Evolutionary conservation across 2,888 invertebrate genomes (phyloP), one percentile per base, ranked within the genome.

Genomic region (Lymantria monacha): DNA sequence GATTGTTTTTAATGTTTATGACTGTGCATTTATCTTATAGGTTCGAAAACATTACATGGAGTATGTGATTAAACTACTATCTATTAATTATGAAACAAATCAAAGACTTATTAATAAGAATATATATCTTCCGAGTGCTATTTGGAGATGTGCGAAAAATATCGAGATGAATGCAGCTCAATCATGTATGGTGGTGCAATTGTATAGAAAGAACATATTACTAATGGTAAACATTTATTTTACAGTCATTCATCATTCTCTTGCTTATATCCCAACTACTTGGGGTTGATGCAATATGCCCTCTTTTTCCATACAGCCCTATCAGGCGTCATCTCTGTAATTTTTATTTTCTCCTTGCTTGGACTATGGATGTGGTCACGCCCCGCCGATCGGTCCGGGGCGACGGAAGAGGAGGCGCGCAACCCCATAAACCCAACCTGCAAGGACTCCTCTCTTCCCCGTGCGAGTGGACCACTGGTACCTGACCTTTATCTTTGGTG

Each of bases 31-130:
- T 8, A 8, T 33, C 5, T 33, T 74, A 44, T 61, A 92, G 92
- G 90, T 91, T 13, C 85, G 92, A 22, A 88, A 90, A 69, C 83
- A 87, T 69, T 92, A 92, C 58, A 84, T 91, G 83, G 86, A 87
- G 44, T 81, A 87, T 61, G 66, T 91, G 41, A 81, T 87, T 42
- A 85, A 85, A 71, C 64, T 90, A 30, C 66, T 92, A 15, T 78
- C 84, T 12, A 58, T 74, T 3, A 92, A 92, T 58, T 91, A 91
- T 69, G 87, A 89, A 67, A 83, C 74, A 0, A 81, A 83, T 55
- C 87, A 87, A 51, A 85, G 74, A 59, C 76, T 86, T 10, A 51
- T 81, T 0, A 84, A 85, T 48, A 88, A 88, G 55, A 88, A 86
- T 49, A 80, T 85, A 30, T 85, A 87, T 61, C 69, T 90, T 38